phyloP scores from a whole-genome alignment of 2,797 vertebrate genomes.

The Arctocebus calabarensis region DNA sequence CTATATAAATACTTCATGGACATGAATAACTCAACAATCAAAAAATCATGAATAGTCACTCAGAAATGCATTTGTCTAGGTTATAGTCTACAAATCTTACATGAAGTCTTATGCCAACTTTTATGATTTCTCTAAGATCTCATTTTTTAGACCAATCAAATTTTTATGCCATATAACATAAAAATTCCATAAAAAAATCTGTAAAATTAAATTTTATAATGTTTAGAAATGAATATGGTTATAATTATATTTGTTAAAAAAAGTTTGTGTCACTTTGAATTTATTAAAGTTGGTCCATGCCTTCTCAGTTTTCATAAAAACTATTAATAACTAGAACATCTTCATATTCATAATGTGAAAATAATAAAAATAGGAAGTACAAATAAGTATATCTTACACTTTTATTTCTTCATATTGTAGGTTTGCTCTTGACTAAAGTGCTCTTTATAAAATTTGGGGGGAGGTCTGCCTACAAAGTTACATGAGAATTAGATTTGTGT shows the following conservation, averaged over 20 bases:
- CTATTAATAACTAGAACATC: not conserved
- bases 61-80: not conserved
- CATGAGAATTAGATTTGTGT: not conserved
- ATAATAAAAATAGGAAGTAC: not conserved
- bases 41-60: not conserved
- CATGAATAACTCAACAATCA: not conserved
- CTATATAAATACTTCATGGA: not conserved
- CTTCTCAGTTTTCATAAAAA: not conserved
- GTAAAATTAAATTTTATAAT: conserved; percentile 1
- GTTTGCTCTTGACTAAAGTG: not conserved
- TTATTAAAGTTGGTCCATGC: not conserved
- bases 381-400: conserved; percentile 12
- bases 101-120: not conserved
- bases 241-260: not conserved
- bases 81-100: not conserved
- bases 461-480: not conserved
- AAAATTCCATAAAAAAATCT: conserved; percentile 17
- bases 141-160: not conserved
- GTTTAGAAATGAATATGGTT: not conserved
- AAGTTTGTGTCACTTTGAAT: not conserved
- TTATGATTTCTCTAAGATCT: conserved; percentile 44
- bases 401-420: not conserved
- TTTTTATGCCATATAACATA: not conserved
- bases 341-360: not conserved
- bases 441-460: not conserved